Percentiles rank a stretch among this genome's conserved stretches.
Evolutionary conservation across 2,888 invertebrate species (phyloP).

Genomic region (Agrochola litura): DNA sequence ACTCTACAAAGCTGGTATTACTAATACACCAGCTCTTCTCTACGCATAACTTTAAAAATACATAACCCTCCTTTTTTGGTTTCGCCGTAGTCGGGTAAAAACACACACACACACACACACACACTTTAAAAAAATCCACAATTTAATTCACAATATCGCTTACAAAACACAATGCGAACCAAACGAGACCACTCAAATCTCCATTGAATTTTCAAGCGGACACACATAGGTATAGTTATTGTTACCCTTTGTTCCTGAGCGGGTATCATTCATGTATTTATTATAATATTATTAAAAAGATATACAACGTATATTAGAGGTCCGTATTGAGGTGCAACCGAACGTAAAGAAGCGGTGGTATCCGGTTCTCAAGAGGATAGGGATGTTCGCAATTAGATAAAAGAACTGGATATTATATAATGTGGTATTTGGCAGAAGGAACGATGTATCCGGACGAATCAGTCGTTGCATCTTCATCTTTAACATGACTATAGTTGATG

Average conservation of each 20-base stretch:
- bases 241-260: constrained; percentile 60
- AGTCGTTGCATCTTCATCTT: background rate
- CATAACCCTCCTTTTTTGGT: constrained; percentile 5
- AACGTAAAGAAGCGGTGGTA: constrained; percentile 86
- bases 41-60: constrained; percentile 26
- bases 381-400: constrained; percentile 56
- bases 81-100: background rate
- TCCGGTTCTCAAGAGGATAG: constrained; percentile 87
- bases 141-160: constrained; percentile 66
- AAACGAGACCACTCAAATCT: constrained; percentile 60
- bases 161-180: constrained; percentile 55
- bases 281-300: constrained; percentile 84
- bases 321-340: constrained; percentile 79
- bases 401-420: constrained; percentile 32
- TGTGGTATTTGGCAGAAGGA: constrained; percentile 7
- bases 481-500: background rate
- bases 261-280: constrained; percentile 81
- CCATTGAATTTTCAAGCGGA: constrained; percentile 63
- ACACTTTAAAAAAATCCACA: constrained; percentile 55
- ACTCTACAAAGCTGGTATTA: background rate
- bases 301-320: constrained; percentile 84
- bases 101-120: constrained; percentile 34
- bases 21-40: constrained; percentile 15
- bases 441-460: background rate
- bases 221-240: constrained; percentile 60